A percentile compares a stretch with the other conserved stretches of the same genome.
These are phyloP conservation scores for Neopelma chrysocephalum DNA, from an alignment of 2,797 vertebrate species.

Conservation along the genomic window DNA sequence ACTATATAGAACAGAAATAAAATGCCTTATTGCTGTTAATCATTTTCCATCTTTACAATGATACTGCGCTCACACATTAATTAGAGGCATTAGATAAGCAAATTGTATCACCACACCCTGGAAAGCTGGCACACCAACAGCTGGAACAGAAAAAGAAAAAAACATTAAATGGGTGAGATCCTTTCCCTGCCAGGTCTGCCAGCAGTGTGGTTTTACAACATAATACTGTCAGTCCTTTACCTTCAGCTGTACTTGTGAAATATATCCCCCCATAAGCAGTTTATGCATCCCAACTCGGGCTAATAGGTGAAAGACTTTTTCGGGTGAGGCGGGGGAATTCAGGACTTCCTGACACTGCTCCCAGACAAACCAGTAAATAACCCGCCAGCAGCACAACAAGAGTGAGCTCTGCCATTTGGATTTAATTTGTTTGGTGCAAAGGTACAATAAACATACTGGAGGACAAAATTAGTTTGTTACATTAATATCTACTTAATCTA, in stretches of 20 bases:
- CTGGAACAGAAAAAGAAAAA: neutral
- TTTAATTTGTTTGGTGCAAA: neutral
- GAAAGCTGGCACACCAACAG: neutral
- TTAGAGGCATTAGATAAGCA: conserved; percentile 38
- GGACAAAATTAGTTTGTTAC: neutral
- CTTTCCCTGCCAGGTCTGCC: neutral
- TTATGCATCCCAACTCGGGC: neutral
- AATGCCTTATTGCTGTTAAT: neutral
- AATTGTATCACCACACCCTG: neutral
- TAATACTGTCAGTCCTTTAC: neutral
- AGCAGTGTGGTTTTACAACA: neutral
- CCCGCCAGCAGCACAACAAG: neutral
- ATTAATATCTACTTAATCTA: neutral
- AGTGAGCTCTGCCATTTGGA: neutral
- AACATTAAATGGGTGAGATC: neutral
- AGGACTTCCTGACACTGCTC: neutral
- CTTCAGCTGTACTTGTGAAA: neutral
- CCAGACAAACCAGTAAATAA: neutral
- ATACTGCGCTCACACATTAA: neutral
- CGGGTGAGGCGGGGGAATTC: neutral
- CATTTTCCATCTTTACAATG: neutral
- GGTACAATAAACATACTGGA: neutral
- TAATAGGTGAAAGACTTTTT: neutral
- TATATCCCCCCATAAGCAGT: neutral
- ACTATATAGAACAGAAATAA: neutral